Percentiles rank a stretch among this genome's conserved stretches.
phyloP scores from a whole-genome alignment of 2,797 vertebrate genomes.

The Liparis tanakae region DNA sequence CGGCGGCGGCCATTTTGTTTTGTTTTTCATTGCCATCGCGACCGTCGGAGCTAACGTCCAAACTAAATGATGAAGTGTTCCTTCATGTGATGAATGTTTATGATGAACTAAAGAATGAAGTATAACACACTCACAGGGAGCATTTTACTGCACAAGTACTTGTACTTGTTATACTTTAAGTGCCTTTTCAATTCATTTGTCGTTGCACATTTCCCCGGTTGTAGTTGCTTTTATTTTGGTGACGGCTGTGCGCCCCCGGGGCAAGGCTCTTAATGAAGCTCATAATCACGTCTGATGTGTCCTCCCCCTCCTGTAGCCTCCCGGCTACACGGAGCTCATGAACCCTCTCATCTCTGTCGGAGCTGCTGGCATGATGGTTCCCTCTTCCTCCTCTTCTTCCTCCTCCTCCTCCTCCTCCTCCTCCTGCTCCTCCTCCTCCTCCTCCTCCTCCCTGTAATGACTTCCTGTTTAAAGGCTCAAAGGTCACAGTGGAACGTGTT shows the following conservation, averaged over 20 bases:
- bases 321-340: slow-evolving; percentile 48
- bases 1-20: not conserved
- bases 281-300: slow-evolving; percentile 51
- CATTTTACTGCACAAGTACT: not conserved
- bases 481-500: slow-evolving; percentile 12
- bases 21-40: not conserved
- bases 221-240: not conserved
- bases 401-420: slow-evolving; percentile 14
- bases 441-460: not conserved
- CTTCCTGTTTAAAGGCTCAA: slow-evolving; percentile 13
- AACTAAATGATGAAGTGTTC: not conserved
- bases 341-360: slow-evolving; percentile 34
- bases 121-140: not conserved
- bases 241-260: not conserved
- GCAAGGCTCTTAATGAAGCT: slow-evolving; percentile 46
- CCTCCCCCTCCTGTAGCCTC: slow-evolving; percentile 32
- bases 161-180: not conserved
- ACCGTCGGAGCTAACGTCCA: not conserved
- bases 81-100: too few species aligned
- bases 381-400: slow-evolving; percentile 14
- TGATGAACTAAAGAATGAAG: too few species aligned
- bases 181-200: not conserved
- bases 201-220: not conserved
- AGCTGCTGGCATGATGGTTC: slow-evolving; percentile 38
- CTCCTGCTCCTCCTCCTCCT: slow-evolving; percentile 10